A percentile compares a stretch with the other conserved stretches of the same genome.
These are phyloP conservation scores for Odontomyia ornata DNA, from an alignment of 2,888 invertebrate species.

Conservation along the genomic window DNA sequence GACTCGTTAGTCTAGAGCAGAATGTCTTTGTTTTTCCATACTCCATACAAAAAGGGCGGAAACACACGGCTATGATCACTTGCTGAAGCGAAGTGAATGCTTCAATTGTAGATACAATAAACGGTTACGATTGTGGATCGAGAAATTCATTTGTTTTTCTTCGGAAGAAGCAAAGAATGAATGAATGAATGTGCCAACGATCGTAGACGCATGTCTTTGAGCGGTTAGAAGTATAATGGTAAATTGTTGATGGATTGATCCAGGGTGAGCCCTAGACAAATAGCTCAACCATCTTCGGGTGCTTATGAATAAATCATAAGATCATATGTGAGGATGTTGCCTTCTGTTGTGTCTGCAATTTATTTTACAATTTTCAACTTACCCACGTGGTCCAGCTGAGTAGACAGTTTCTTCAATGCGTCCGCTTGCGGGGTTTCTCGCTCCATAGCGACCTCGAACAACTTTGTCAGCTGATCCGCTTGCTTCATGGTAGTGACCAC, in stretches of 20 bases:
- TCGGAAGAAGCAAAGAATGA: constrained; percentile 15
- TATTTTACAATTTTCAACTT: constrained; percentile 54
- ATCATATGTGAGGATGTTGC: neutral
- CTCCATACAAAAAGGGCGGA: constrained; percentile 49
- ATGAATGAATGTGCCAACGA: neutral
- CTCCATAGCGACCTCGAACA: constrained; percentile 77
- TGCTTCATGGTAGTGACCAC: constrained; percentile 74
- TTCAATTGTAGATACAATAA: neutral
- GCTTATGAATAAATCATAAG: constrained; percentile 40
- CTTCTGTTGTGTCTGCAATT: neutral
- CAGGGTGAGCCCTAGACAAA: constrained; percentile 12
- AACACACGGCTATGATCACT: constrained; percentile 52
- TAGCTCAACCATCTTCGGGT: neutral
- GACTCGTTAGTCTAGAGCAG: constrained; percentile 26
- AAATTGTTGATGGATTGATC: constrained; percentile 17
- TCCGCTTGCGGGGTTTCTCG: constrained; percentile 76
- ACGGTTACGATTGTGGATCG: constrained; percentile 30
- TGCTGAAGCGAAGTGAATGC: constrained; percentile 45
- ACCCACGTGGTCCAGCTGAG: constrained; percentile 80
- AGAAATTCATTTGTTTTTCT: neutral
- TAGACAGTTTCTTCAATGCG: constrained; percentile 76
- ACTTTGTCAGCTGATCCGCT: constrained; percentile 73
- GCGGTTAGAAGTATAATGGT: too few species aligned
- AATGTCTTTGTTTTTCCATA: neutral
- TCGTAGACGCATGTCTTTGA: neutral